A percentile compares a stretch with the other conserved stretches of the same genome.
These are phyloP conservation scores for Amphimallon solstitiale DNA, from an alignment of 2,888 invertebrate species.

Conservation along the genomic window DNA sequence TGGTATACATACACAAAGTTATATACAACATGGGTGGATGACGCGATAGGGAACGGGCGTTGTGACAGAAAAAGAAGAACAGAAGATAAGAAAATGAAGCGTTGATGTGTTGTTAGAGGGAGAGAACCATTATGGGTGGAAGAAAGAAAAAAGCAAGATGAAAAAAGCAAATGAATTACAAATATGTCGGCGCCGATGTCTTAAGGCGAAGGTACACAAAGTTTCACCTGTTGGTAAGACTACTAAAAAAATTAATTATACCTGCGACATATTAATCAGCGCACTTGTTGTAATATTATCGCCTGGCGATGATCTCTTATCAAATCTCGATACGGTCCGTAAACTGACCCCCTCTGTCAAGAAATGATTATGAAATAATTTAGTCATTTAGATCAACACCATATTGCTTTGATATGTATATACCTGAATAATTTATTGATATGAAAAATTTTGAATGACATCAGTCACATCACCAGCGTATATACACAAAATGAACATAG, in stretches of 20 bases:
- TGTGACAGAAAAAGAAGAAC: not conserved
- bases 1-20: too few relatives aligned
- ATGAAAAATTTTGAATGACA: too few relatives aligned
- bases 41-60: conserved; percentile 7
- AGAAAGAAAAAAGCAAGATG: conserved; percentile 5
- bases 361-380: conserved; percentile 12
- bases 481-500: too few relatives aligned
- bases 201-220: conserved; percentile 17
- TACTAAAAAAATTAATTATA: conserved; percentile 39
- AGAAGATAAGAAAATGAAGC: conserved; percentile 5
- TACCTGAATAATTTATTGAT: too few relatives aligned
- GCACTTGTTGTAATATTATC: conserved; percentile 28
- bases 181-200: conserved; percentile 33
- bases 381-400: not conserved
- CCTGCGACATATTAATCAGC: conserved; percentile 37
- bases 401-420: too few relatives aligned
- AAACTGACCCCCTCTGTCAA: not conserved
- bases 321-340: conserved; percentile 21
- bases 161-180: conserved; percentile 20
- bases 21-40: not conserved
- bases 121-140: not conserved
- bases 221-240: conserved; percentile 22
- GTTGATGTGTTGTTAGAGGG: conserved; percentile 4
- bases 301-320: conserved; percentile 21
- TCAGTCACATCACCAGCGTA: too few relatives aligned